Percentiles rank a stretch among this genome's conserved stretches.
Conservation (phyloP, 2,888 invertebrate species). For the Plebejus anna region DNA sequence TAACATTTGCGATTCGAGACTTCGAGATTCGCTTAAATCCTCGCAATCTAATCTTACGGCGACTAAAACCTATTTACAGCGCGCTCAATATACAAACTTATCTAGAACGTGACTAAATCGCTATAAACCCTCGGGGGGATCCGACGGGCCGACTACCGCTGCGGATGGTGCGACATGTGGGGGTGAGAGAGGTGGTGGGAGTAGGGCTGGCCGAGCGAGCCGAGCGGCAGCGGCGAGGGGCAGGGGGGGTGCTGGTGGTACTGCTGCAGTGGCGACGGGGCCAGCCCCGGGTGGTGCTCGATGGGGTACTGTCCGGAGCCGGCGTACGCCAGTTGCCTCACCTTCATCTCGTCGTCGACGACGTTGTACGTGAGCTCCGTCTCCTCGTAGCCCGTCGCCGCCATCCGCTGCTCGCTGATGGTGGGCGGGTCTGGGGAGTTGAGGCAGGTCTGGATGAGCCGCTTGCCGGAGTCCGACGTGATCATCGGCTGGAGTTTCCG, state of each 20-base stretch:
- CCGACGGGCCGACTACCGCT: slow-evolving; percentile 83
- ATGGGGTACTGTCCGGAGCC: slow-evolving; percentile 86
- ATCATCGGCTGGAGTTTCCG: slow-evolving; percentile 99
- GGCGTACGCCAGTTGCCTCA: slow-evolving; percentile 96
- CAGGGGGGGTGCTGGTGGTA: slow-evolving; percentile 87
- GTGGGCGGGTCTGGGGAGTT: slow-evolving; percentile 96
- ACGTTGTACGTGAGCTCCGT: slow-evolving; percentile 98
- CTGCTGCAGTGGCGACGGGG: slow-evolving; percentile 83
- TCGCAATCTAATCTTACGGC: slow-evolving; percentile 46
- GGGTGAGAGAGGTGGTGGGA: slow-evolving; percentile 82
- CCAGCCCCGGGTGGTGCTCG: slow-evolving; percentile 82
- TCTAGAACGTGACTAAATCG: slow-evolving; percentile 70
- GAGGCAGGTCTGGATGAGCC: slow-evolving; percentile 98
- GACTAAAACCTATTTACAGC: slow-evolving; percentile 64
- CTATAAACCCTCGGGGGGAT: slow-evolving; percentile 50
- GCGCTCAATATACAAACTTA: slow-evolving; percentile 51
- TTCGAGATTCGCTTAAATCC: slow-evolving; percentile 47
- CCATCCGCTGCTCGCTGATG: slow-evolving; percentile 96
- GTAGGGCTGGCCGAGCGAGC: slow-evolving; percentile 74
- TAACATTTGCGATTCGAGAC: background rate
- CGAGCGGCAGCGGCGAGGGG: slow-evolving; percentile 86
- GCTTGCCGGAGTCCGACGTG: slow-evolving; percentile 97
- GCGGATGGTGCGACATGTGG: slow-evolving; percentile 88
- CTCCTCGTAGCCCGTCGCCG: slow-evolving; percentile 98
- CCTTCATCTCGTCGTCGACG: slow-evolving; percentile 97